Base-by-base conservation (phyloP, 2,797 vertebrate genomes). In the Lagocephalus sceleratus region DNA sequence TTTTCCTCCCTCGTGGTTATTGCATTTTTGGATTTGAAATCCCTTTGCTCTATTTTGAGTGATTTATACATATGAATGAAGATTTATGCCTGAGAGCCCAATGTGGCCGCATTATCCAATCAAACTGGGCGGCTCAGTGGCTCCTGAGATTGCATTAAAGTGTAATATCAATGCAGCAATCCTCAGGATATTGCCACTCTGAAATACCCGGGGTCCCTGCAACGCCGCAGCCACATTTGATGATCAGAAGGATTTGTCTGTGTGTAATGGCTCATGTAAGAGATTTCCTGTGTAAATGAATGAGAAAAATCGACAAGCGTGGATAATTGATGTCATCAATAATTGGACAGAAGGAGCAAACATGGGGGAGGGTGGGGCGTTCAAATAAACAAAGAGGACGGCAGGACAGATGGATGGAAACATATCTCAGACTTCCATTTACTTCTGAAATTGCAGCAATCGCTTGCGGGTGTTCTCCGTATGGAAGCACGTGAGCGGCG, bases 41-140 rank as follows among this genome's bases (percentile, higher is more conserved):
- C 85, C 85, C 63, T 71, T 71, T 66, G 75, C 84, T 83, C 73
- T 78, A 74, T 85, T 78, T 78, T 78, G 82, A 87, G 84, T 82
- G 87, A 86, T 88, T 85, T 85, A 88, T 88, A 88, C 83, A 85
- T 88, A 87, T 87, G 82, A 90, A 89, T 88, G 83, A 87, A 83
- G 85, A 88, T 85, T 85, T 82, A 83, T 85, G 84, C 81, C 83
- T 75, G 69, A 79, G 75, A 85, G 87, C 86, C 82, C 73, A 75
- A 75, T 74, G 84, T 80, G 73, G 47, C 42, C 9, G 81, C 80
- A 75, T 89, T 86, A 87, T 87, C 85, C 86, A 88, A 86, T 89
- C 88, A 89, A 76, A 84, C 71, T 26, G 65, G 67, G 65, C 79
- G 60, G 75, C 82, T 82, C 76, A 73, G 70, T 79, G 75, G 78